These are phyloP conservation scores for Piscicola geometra DNA, from an alignment of 2,888 invertebrate species.

Conservation along the genomic window DNA sequence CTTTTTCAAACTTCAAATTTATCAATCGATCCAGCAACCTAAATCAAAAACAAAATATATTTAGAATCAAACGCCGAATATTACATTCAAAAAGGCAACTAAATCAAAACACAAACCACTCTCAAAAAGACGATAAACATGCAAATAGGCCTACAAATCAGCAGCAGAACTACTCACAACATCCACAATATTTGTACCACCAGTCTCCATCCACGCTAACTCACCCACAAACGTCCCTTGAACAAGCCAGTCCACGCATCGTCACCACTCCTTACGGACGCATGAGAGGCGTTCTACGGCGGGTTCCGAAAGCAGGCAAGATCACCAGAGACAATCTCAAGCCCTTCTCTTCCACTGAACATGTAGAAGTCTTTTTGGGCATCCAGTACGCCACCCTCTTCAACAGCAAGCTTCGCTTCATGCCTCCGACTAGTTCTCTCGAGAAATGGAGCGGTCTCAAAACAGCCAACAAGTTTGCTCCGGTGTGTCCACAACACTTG, in stretches of 20 bases:
- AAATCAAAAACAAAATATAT: neutral
- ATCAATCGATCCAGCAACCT: neutral
- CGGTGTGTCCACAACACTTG: conserved; percentile 83
- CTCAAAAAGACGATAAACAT: neutral
- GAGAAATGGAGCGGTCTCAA: conserved; percentile 62
- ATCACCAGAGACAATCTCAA: conserved; percentile 28
- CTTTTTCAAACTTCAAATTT: neutral
- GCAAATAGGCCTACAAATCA: conserved; percentile 2
- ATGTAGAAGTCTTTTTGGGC: conserved; percentile 81
- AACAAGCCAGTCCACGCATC: conserved; percentile 59
- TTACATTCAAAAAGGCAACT: neutral
- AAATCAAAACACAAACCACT: neutral
- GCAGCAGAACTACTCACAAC: neutral
- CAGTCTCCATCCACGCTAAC: neutral
- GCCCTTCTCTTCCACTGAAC: conserved; percentile 49
- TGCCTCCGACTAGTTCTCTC: conserved; percentile 90
- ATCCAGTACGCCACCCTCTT: conserved; percentile 92
- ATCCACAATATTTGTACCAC: neutral
- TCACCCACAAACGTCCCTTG: no score
- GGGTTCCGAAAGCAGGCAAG: conserved; percentile 18
- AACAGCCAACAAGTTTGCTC: conserved; percentile 62
- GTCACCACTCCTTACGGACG: conserved; percentile 81
- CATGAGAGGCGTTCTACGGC: conserved; percentile 64
- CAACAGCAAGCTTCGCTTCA: conserved; percentile 79
- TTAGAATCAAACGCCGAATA: neutral